Evolutionary conservation across 2,113 vertebrate genomes (phyloP).

Genomic region (Leucoraja erinaceus): DNA sequence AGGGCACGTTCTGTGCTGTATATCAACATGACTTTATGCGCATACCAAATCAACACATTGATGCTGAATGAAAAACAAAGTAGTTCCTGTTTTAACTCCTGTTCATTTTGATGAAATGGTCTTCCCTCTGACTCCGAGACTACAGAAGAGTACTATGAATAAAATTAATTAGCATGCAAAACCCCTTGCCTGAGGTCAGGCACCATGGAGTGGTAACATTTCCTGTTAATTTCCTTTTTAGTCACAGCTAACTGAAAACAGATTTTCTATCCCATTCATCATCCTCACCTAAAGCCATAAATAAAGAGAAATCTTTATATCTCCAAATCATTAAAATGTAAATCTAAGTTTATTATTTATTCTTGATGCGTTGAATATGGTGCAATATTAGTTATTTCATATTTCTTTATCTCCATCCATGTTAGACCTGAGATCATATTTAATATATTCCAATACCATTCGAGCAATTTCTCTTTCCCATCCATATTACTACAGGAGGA

Average conservation of each 20-base stretch:
- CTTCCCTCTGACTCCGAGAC: background rate
- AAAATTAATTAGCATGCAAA: background rate
- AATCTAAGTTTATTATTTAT: constrained; percentile 1
- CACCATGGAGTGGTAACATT: background rate
- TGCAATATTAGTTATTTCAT: background rate
- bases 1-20: no score
- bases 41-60: background rate
- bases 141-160: background rate
- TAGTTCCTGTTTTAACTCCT: background rate
- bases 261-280: background rate
- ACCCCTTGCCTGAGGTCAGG: background rate
- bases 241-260: constrained; percentile 19
- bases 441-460: no score
- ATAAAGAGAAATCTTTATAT: background rate
- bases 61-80: background rate
- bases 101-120: background rate
- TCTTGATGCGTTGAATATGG: background rate
- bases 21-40: no score
- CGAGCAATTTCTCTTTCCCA: no score
- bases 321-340: constrained; percentile 9
- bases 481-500: no score
- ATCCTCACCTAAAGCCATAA: background rate
- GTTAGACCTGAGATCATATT: background rate
- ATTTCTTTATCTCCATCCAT: background rate
- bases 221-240: constrained; percentile 16